These are phyloP conservation scores for Amphipoea oculea DNA, from an alignment of 2,888 invertebrate species.

Conservation along the genomic window DNA sequence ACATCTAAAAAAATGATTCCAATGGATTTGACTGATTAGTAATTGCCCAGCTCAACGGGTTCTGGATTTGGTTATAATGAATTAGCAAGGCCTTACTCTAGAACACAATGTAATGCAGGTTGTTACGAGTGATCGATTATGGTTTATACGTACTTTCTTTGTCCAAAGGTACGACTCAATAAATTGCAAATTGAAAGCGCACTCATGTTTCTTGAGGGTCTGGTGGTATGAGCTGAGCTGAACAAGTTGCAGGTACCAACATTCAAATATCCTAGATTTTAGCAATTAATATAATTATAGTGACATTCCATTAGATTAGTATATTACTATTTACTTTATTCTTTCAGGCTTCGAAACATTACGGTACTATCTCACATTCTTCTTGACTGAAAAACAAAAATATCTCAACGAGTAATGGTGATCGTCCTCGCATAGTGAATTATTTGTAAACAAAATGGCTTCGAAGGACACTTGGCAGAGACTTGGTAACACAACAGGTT, in stretches of 20 bases:
- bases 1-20: background rate
- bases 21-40: background rate
- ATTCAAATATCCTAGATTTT: background rate
- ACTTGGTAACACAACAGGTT: slow-evolving; percentile 48
- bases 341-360: background rate
- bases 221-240: background rate
- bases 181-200: background rate
- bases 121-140: background rate
- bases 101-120: background rate
- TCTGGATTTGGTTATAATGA: background rate
- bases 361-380: no score
- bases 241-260: background rate
- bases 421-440: background rate
- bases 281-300: background rate
- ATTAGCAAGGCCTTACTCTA: background rate
- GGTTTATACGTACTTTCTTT: slow-evolving; percentile 1
- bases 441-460: background rate
- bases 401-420: background rate
- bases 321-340: background rate
- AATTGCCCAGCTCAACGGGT: background rate
- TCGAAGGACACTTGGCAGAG: background rate
- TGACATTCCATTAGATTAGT: background rate
- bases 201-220: no score
- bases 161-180: slow-evolving; percentile 19
- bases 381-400: background rate